Conservation (phyloP, 2,888 invertebrate species). For the Nemoura dubitans region DNA sequence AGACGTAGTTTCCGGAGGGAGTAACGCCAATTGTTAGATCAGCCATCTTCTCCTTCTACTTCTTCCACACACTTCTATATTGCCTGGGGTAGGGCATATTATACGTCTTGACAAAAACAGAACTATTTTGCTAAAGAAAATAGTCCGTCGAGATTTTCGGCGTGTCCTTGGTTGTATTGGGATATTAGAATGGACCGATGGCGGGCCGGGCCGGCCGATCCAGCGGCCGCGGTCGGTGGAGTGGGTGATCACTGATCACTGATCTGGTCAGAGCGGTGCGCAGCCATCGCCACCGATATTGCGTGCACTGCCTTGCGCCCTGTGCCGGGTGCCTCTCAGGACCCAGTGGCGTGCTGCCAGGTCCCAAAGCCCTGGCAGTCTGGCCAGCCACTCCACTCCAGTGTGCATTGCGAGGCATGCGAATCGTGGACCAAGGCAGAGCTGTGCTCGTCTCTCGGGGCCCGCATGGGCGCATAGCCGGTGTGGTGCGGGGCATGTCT, state of each 20-base stretch:
- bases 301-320: too few species aligned
- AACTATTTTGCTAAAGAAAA: slow-evolving; percentile 48
- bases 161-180: slow-evolving; percentile 46
- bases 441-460: too few species aligned
- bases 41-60: slow-evolving; percentile 24
- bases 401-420: neutral
- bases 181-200: neutral
- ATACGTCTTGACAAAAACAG: slow-evolving; percentile 44
- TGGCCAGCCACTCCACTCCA: too few species aligned
- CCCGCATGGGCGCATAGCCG: neutral
- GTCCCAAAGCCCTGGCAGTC: neutral
- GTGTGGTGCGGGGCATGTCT: neutral
- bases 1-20: slow-evolving; percentile 47
- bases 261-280: neutral
- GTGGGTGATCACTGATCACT: neutral
- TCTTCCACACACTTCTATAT: slow-evolving; percentile 28
- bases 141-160: slow-evolving; percentile 43
- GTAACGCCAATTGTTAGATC: slow-evolving; percentile 44
- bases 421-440: neutral
- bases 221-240: neutral
- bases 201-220: neutral
- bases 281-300: neutral
- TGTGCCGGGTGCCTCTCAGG: neutral
- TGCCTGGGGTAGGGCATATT: slow-evolving; percentile 32
- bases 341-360: neutral